Percentiles rank a stretch among this genome's conserved stretches.
Conservation (phyloP, 1,140 invertebrate species). For the Drosophila eugracilis region DNA sequence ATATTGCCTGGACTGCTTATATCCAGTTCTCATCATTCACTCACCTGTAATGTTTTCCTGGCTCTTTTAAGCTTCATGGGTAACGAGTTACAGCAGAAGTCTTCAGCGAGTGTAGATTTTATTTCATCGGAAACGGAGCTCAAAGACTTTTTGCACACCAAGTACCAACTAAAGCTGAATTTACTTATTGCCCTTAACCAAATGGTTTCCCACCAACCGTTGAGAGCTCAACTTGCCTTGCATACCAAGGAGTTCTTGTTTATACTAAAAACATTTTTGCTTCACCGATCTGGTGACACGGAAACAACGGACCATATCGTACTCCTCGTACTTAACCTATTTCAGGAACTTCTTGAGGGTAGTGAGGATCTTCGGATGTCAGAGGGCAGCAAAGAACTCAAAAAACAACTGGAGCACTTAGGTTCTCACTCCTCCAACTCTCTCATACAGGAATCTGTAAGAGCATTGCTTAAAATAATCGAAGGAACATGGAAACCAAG, state of each 20-base stretch:
- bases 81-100: slow-evolving; percentile 9
- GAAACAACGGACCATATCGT: slow-evolving; percentile 56
- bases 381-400: slow-evolving; percentile 24
- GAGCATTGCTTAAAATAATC: slow-evolving; percentile 36
- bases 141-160: slow-evolving; percentile 53
- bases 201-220: slow-evolving; percentile 62
- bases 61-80: slow-evolving; percentile 50
- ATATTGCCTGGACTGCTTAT: slow-evolving; percentile 48
- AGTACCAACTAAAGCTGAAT: slow-evolving; percentile 67
- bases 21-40: slow-evolving; percentile 42
- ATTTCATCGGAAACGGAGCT: slow-evolving; percentile 66
- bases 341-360: slow-evolving; percentile 68
- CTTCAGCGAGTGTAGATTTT: slow-evolving; percentile 39
- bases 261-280: slow-evolving; percentile 49
- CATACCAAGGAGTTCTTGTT: slow-evolving; percentile 60
- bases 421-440: slow-evolving; percentile 12
- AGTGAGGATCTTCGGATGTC: slow-evolving; percentile 40
- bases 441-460: slow-evolving; percentile 41
- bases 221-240: slow-evolving; percentile 58
- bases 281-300: slow-evolving; percentile 11
- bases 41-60: slow-evolving; percentile 72
- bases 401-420: slow-evolving; percentile 26
- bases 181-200: slow-evolving; percentile 66
- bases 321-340: slow-evolving; percentile 62
- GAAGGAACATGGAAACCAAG: slow-evolving; percentile 9